phyloP scores from a whole-genome alignment of 2,888 invertebrate genomes.

The Euzetes globulus region DNA sequence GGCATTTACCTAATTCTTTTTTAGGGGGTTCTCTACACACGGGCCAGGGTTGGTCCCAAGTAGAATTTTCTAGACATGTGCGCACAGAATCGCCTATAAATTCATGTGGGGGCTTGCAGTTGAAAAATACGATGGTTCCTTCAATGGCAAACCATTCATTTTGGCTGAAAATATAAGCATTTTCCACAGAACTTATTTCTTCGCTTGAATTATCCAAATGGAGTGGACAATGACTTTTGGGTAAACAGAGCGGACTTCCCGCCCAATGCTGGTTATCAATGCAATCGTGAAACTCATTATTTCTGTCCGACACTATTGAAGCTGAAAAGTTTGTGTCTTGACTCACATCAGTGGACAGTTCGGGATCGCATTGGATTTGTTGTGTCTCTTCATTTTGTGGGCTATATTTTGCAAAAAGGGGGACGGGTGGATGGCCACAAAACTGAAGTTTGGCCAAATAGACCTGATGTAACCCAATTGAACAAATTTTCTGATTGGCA shows the following conservation, averaged over 20 bases:
- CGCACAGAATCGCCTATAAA: background rate
- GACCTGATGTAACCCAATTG: slow-evolving; percentile 26
- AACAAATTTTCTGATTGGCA: background rate
- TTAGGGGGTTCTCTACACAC: background rate
- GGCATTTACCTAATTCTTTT: background rate
- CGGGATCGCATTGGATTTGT: background rate
- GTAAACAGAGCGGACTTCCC: slow-evolving; percentile 11
- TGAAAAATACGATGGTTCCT: background rate
- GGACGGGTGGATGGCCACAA: background rate
- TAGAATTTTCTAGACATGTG: background rate
- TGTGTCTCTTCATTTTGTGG: background rate
- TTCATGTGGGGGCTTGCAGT: background rate
- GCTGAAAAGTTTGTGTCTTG: background rate
- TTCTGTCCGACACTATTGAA: background rate
- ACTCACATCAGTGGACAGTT: background rate
- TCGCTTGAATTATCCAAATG: background rate
- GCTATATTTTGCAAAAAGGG: background rate
- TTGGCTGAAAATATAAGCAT: slow-evolving; percentile 9
- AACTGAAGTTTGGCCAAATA: slow-evolving; percentile 13
- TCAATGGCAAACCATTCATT: slow-evolving; percentile 20
- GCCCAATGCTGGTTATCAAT: background rate
- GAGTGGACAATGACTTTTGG: background rate
- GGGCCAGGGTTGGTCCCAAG: background rate
- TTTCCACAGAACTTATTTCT: slow-evolving; percentile 8
- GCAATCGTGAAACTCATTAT: background rate